A percentile compares a stretch with the other conserved stretches of the same genome.
These are phyloP conservation scores for Cheilosia grossa DNA, from an alignment of 2,888 invertebrate species.

Conservation along the genomic window DNA sequence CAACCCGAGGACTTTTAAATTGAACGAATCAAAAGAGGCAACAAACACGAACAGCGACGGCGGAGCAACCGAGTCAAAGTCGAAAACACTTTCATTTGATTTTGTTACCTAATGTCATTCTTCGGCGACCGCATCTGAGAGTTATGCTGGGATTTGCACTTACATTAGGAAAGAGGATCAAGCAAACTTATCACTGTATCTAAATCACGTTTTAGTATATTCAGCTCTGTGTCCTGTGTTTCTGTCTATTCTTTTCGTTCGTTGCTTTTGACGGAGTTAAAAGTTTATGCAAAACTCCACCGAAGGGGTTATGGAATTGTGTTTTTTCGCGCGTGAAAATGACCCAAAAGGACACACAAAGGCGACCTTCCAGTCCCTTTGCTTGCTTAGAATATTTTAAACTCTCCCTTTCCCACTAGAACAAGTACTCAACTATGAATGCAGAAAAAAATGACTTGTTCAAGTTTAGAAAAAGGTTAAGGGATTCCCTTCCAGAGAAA, in stretches of 20 bases:
- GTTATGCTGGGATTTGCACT: neutral
- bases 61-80: conserved; percentile 58
- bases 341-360: neutral
- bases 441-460: neutral
- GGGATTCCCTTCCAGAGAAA: conserved; percentile 21
- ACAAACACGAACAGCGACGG: conserved; percentile 12
- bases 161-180: neutral
- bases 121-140: conserved; percentile 4
- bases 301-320: conserved; percentile 10
- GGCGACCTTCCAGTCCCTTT: neutral
- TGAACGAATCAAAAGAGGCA: conserved; percentile 23
- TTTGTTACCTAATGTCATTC: conserved; percentile 60
- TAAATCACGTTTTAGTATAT: conserved; percentile 3
- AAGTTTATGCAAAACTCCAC: conserved; percentile 13
- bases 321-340: neutral
- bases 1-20: conserved; percentile 8
- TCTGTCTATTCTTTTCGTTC: conserved; percentile 10
- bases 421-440: conserved; percentile 34
- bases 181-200: conserved; percentile 25
- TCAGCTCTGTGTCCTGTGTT: conserved; percentile 1
- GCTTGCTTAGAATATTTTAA: conserved; percentile 11
- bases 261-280: conserved; percentile 29
- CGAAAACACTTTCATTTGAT: conserved; percentile 63
- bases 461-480: conserved; percentile 22
- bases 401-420: conserved; percentile 22